Percentiles rank a stretch among this genome's conserved stretches.
phyloP scores from a whole-genome alignment of 2,888 invertebrate genomes.

The Rotaria macrura region DNA sequence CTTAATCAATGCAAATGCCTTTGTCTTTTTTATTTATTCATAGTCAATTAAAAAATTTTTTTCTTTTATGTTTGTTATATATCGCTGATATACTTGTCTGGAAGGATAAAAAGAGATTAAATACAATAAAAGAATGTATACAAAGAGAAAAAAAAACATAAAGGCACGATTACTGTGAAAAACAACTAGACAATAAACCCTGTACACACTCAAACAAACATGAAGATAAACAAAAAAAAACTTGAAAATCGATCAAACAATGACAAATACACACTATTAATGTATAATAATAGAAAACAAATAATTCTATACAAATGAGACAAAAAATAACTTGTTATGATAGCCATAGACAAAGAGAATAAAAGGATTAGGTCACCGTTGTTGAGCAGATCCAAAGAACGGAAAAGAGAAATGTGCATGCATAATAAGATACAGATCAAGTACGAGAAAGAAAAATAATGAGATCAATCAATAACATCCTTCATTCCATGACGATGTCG shows the following conservation, averaged over 20 bases:
- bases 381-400: neutral
- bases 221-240: no score
- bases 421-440: no score
- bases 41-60: neutral
- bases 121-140: neutral
- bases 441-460: neutral
- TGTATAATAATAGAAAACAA: neutral
- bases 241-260: neutral
- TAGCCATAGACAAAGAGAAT: neutral
- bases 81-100: neutral
- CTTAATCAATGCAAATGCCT: neutral
- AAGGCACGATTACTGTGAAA: neutral
- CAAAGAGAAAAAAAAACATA: neutral
- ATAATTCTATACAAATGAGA: neutral
- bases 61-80: neutral
- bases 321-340: neutral
- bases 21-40: neutral
- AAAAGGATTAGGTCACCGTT: neutral
- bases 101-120: neutral
- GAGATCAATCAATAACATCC: conserved; percentile 2
- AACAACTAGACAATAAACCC: neutral
- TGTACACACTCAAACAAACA: neutral
- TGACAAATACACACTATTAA: neutral
- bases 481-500: conserved; percentile 4
- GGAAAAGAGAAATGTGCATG: neutral